Evolutionary conservation across 2,888 invertebrate genomes (phyloP).

Genomic region (Catocala nupta): DNA sequence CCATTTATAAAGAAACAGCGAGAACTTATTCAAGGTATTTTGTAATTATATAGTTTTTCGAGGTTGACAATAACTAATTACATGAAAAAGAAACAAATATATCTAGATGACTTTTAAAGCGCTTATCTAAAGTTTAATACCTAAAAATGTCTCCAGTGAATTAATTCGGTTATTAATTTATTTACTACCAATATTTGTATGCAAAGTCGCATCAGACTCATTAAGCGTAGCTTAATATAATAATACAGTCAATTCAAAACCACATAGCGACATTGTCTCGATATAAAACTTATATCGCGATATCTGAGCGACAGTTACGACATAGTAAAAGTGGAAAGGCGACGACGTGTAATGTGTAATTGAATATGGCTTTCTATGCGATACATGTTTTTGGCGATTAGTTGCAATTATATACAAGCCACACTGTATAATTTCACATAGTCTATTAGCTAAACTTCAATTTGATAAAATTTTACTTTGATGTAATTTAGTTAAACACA

Average conservation of each 20-base stretch:
- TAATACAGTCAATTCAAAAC: constrained; percentile 8
- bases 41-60: no score
- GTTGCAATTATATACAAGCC: constrained; percentile 33
- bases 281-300: constrained; percentile 15
- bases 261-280: constrained; percentile 3
- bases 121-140: no score
- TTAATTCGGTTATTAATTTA: no score
- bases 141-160: no score
- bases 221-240: not conserved
- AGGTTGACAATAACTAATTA: no score
- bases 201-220: no score
- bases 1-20: no score
- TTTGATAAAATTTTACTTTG: constrained; percentile 10
- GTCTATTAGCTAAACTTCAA: constrained; percentile 6
- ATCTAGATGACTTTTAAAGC: no score
- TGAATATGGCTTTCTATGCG: constrained; percentile 43
- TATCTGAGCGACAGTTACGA: constrained; percentile 24
- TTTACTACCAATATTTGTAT: no score
- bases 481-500: constrained; percentile 20
- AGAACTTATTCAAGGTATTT: no score
- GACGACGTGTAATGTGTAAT: constrained; percentile 30
- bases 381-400: constrained; percentile 39
- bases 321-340: constrained; percentile 45
- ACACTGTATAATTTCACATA: constrained; percentile 8
- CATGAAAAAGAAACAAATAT: no score